phyloP scores from a whole-genome alignment of 2,113 vertebrate species.

The Prinia subflava region DNA sequence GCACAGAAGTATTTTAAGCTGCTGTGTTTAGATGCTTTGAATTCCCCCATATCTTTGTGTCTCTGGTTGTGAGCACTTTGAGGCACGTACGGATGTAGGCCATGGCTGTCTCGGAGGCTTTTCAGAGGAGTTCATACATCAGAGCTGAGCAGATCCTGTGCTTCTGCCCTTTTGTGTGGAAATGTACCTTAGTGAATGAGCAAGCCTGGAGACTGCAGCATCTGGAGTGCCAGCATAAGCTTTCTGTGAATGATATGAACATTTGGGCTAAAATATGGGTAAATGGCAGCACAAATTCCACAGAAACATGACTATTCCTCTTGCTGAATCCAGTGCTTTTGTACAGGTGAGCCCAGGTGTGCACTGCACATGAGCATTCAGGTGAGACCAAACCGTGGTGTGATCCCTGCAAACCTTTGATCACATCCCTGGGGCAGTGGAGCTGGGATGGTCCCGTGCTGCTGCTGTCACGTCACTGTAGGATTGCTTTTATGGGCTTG shows the following conservation, averaged over 20 bases:
- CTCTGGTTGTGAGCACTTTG: not conserved
- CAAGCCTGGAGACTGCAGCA: not conserved
- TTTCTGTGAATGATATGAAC: not conserved
- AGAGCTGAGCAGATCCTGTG: not conserved
- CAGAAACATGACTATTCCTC: not conserved
- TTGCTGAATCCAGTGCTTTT: not conserved
- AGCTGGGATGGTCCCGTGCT: not conserved
- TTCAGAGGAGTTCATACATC: not conserved
- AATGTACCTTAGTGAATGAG: not conserved
- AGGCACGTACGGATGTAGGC: not conserved
- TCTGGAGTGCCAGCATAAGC: not conserved
- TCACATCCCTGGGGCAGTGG: not conserved
- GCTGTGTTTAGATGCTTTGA: not conserved
- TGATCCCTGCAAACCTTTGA: not conserved
- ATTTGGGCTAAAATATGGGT: not conserved
- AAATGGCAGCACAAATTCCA: not conserved
- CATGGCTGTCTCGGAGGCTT: not conserved
- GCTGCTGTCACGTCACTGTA: accelerated
- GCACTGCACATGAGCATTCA: not conserved
- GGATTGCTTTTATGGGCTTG: not conserved
- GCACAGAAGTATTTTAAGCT: not conserved
- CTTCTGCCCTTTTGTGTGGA: not conserved
- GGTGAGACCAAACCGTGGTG: not conserved
- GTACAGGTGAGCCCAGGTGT: not conserved
- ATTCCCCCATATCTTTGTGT: not conserved